These are phyloP conservation scores for Gopherus evgoodei DNA, from an alignment of 2,113 vertebrate species.

Conservation along the genomic window DNA sequence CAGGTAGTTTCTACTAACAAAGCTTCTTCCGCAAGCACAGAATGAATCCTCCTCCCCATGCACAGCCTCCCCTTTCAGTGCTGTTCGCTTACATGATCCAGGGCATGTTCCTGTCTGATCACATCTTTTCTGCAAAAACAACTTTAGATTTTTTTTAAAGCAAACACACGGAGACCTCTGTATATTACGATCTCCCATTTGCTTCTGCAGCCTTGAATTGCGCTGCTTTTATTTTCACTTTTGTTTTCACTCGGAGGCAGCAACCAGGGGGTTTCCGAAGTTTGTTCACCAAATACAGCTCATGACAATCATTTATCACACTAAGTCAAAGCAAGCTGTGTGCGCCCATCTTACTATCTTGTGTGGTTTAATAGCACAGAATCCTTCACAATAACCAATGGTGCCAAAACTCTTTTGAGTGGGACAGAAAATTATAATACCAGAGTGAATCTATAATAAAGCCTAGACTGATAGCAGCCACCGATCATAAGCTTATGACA, in stretches of 20 bases:
- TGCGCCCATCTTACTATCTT: not conserved
- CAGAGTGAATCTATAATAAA: not conserved
- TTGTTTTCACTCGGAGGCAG: constrained; percentile 17
- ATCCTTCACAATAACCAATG: not conserved
- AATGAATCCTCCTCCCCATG: not conserved
- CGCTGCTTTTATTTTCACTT: not conserved
- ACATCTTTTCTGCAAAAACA: not conserved
- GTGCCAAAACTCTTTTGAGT: not conserved
- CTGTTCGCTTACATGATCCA: not conserved
- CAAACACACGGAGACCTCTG: not conserved
- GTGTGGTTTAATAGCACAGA: not conserved
- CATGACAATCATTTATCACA: not conserved
- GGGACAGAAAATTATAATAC: not conserved
- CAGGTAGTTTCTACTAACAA: not conserved
- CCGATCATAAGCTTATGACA: not conserved
- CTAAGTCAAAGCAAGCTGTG: not conserved
- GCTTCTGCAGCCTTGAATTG: not conserved
- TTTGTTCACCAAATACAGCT: not conserved
- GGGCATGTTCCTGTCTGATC: not conserved
- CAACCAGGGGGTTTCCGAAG: too few species aligned
- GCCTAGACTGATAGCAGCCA: not conserved
- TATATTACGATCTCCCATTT: not conserved
- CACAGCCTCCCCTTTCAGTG: not conserved
- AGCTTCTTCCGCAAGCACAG: not conserved
- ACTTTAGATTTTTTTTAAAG: not conserved